Conservation (phyloP, 35 echinoderm and acorn worm species). For the Holothuria glaberrima region DNA sequence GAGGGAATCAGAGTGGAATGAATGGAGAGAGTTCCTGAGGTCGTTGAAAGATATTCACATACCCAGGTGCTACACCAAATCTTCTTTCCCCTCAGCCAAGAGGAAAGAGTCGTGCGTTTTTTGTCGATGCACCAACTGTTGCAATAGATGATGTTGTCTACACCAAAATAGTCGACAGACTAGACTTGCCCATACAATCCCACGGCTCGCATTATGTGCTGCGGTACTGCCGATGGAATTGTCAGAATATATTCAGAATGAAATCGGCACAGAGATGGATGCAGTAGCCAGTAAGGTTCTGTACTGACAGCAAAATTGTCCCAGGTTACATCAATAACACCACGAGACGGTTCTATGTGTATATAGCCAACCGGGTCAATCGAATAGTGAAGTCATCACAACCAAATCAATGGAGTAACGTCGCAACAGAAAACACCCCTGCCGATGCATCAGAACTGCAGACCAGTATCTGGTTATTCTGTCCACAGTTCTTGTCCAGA, state of each 20-base stretch:
- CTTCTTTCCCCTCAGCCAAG: background rate
- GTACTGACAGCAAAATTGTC: slow-evolving; percentile 60
- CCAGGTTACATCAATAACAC: slow-evolving; percentile 61
- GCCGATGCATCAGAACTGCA: no score
- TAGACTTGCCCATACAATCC: background rate
- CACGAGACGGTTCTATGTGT: slow-evolving; percentile 53
- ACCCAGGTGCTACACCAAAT: slow-evolving; percentile 20
- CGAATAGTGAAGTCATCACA: slow-evolving; percentile 52
- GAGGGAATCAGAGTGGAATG: slow-evolving; percentile 11
- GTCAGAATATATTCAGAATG: background rate
- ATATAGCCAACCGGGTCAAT: slow-evolving; percentile 69
- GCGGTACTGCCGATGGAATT: slow-evolving; percentile 7
- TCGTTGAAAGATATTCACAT: slow-evolving; percentile 8
- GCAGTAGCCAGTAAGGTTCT: background rate
- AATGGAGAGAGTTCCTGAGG: slow-evolving; percentile 38
- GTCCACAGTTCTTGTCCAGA: no score
- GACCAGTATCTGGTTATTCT: no score
- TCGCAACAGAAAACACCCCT: no score
- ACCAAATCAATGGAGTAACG: slow-evolving; percentile 56
- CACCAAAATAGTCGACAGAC: slow-evolving; percentile 31
- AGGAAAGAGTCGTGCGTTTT: slow-evolving; percentile 50
- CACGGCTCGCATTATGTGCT: background rate
- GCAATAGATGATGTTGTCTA: slow-evolving; percentile 47
- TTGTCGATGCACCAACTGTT: slow-evolving; percentile 37
- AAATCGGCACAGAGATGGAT: background rate